phyloP scores from a whole-genome alignment of 1,140 invertebrate genomes.

The Heliconius melpomene region DNA sequence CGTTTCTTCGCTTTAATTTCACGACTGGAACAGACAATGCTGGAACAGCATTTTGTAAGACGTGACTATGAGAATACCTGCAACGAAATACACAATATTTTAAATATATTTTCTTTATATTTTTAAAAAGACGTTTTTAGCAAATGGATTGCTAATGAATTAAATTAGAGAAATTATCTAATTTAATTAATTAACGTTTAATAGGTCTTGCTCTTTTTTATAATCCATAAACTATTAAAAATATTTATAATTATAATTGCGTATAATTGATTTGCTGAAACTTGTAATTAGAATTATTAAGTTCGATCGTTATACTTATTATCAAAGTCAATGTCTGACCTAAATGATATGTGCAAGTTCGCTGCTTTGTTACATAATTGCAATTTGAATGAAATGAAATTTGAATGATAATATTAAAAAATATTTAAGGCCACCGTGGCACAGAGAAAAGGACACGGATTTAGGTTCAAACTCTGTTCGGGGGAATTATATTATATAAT shows the following conservation, averaged over 20 bases:
- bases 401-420: too few relatives aligned
- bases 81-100: constrained; percentile 35
- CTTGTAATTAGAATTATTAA: background rate
- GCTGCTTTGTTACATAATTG: too few relatives aligned
- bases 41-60: constrained; percentile 44
- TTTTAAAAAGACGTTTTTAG: background rate
- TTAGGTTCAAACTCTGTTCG: too few relatives aligned
- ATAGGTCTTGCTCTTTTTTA: background rate
- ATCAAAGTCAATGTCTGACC: too few relatives aligned
- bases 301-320: background rate
- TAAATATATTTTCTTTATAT: constrained; percentile 4
- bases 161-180: too few relatives aligned
- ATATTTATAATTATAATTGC: background rate
- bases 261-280: background rate
- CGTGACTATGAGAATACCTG: constrained; percentile 36
- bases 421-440: too few relatives aligned
- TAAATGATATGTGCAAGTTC: too few relatives aligned
- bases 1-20: constrained; percentile 24
- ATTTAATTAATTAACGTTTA: background rate
- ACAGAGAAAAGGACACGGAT: too few relatives aligned
- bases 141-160: background rate
- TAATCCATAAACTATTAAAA: background rate
- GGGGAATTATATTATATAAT: too few relatives aligned
- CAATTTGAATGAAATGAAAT: too few relatives aligned
- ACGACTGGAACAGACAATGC: constrained; percentile 34